These are phyloP conservation scores for Pissodes strobi DNA, from an alignment of 1,140 invertebrate species.

Conservation along the genomic window DNA sequence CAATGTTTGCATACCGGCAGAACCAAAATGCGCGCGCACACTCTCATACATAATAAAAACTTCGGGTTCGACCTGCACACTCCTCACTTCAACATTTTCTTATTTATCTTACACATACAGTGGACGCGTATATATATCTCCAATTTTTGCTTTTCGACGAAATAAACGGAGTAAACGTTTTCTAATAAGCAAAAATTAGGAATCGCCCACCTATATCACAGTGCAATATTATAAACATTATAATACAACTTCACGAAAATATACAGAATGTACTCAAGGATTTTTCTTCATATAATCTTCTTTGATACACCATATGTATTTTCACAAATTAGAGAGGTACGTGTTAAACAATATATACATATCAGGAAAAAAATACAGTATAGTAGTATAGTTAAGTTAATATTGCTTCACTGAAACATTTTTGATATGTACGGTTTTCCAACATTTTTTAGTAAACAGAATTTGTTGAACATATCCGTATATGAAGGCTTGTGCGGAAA, in stretches of 20 bases:
- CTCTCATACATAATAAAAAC: too few relatives aligned
- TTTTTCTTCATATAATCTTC: not conserved
- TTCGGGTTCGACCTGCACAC: too few relatives aligned
- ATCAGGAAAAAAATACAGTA: too few relatives aligned
- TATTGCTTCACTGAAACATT: too few relatives aligned
- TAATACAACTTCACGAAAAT: not conserved
- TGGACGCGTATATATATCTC: not conserved
- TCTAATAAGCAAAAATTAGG: constrained; percentile 1
- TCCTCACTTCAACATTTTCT: not conserved
- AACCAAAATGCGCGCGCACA: too few relatives aligned
- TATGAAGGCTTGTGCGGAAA: not conserved
- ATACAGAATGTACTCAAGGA: not conserved
- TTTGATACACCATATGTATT: constrained; percentile 1
- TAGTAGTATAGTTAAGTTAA: too few relatives aligned
- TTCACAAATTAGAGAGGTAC: not conserved
- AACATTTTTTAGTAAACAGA: too few relatives aligned
- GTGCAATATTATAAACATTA: constrained; percentile 11
- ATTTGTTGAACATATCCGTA: too few relatives aligned
- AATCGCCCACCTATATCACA: constrained; percentile 15
- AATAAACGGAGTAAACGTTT: not conserved
- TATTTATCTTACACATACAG: constrained; percentile 4
- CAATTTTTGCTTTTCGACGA: not conserved
- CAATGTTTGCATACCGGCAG: too few relatives aligned
- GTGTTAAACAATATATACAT: not conserved
- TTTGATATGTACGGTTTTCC: too few relatives aligned